Conservation (phyloP, 2,888 invertebrate species). For the Suillia variegata region DNA sequence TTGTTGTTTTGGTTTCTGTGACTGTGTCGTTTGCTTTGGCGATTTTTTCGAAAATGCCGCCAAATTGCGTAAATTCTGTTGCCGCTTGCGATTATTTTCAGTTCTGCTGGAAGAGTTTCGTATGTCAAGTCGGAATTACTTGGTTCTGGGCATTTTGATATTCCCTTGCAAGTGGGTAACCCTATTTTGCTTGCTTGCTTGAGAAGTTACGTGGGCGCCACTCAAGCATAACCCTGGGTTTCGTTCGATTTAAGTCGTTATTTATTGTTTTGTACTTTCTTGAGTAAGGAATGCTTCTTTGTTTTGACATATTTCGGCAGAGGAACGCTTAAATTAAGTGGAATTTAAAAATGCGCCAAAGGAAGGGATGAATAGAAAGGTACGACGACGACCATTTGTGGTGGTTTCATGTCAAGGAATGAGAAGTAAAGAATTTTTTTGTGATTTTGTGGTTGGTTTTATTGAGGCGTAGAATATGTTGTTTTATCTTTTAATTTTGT, state of each 20-base stretch:
- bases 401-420: too few species aligned
- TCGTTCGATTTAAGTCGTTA: constrained; percentile 3
- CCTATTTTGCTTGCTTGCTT: background rate
- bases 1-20: background rate
- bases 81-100: background rate
- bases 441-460: too few species aligned
- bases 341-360: too few species aligned
- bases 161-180: too few species aligned
- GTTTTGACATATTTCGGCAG: background rate
- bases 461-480: too few species aligned
- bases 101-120: background rate
- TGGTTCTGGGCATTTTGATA: too few species aligned
- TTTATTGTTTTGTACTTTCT: background rate
- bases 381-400: too few species aligned
- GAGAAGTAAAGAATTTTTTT: too few species aligned
- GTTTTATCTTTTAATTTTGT: too few species aligned
- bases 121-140: too few species aligned
- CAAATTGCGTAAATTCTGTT: background rate
- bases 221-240: constrained; percentile 3
- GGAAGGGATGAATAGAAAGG: too few species aligned
- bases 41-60: background rate
- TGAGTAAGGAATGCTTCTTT: background rate
- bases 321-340: background rate
- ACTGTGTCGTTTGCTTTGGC: background rate
- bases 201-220: background rate